Evolutionary conservation across 2,888 invertebrate species (phyloP), one percentile per base, ranked within the genome.

Genomic region (Epirrhoe alternata): DNA sequence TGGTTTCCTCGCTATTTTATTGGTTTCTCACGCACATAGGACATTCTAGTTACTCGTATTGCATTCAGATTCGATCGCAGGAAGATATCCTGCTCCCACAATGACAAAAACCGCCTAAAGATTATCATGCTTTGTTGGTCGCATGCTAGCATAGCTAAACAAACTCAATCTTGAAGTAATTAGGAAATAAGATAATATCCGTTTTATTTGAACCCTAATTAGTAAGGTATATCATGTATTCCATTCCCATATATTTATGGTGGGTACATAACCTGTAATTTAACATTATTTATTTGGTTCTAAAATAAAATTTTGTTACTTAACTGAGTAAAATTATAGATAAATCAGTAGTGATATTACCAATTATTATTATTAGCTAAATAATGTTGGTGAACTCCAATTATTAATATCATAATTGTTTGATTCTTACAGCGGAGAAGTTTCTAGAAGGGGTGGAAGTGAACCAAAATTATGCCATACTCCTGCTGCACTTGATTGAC

Each of bases 361-460:
- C n/a, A n/a, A n/a, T n/a, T n/a, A n/a, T n/a, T n/a, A n/a, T n/a
- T n/a, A n/a, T n/a, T n/a, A n/a, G n/a, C n/a, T n/a, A n/a, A n/a
- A n/a, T n/a, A n/a, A n/a, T 24, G 24, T 24, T 24, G 24, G 24
- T 24, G 24, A 24, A 24, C 1, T 24, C 24, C 24, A 24, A 24
- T 24, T 2, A 24, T 2, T 24, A 24, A 24, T 24, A 24, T 24
- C 24, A 24, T 24, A 24, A 31, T 31, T n/a, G n/a, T 33, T 42
- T 60, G 73, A 70, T 71, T 76, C 83, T 82, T 61, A 4, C 87
- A 98, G 99, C 99, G 69, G 99, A 99, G 87, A 97, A 97, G 81
- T 97, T 98, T 86, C 92, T 99, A 72, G 97, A 98, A 87, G 96
- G 97, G 47, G 96, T 98, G 2, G 99, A 99, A 92, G 94, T 95